Evolutionary conservation across 2,113 vertebrate species (phyloP).

Genomic region (Sturnira hondurensis): DNA sequence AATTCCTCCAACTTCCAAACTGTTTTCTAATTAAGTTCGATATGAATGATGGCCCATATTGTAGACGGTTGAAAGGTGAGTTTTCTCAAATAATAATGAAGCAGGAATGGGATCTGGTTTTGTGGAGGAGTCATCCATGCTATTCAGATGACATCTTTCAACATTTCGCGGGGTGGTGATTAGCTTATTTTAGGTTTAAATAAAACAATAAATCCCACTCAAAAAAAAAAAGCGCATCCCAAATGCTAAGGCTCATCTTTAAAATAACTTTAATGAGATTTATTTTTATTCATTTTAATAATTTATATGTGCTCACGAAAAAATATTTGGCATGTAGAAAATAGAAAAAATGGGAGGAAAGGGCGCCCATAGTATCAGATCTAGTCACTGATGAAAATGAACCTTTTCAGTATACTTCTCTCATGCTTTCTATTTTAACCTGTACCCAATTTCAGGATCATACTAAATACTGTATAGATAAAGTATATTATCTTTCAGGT

Average conservation of each 20-base stretch:
- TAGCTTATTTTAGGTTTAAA: slow-evolving; percentile 18
- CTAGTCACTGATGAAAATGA: background rate
- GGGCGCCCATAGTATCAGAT: background rate
- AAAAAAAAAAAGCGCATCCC: background rate
- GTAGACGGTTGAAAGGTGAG: slow-evolving; percentile 25
- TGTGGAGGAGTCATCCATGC: background rate
- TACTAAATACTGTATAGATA: background rate
- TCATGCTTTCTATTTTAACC: background rate
- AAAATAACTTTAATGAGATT: slow-evolving; percentile 46
- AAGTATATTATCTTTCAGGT: background rate
- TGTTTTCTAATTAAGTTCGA: slow-evolving; percentile 70
- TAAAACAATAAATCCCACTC: background rate
- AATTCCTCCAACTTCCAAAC: slow-evolving; percentile 66
- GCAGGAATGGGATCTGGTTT: slow-evolving; percentile 52
- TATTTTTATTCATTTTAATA: slow-evolving; percentile 39
- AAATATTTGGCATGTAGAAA: slow-evolving; percentile 24
- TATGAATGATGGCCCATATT: slow-evolving; percentile 36
- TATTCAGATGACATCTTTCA: slow-evolving; percentile 4
- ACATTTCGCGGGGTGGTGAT: background rate
- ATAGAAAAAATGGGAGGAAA: background rate
- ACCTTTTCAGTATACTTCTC: background rate
- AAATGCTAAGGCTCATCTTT: background rate
- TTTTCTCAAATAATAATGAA: slow-evolving; percentile 45
- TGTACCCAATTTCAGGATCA: background rate
- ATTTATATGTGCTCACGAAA: background rate